These are phyloP conservation scores for Vidua chalybeata DNA, from an alignment of 2,113 vertebrate genomes.

Conservation along the genomic window DNA sequence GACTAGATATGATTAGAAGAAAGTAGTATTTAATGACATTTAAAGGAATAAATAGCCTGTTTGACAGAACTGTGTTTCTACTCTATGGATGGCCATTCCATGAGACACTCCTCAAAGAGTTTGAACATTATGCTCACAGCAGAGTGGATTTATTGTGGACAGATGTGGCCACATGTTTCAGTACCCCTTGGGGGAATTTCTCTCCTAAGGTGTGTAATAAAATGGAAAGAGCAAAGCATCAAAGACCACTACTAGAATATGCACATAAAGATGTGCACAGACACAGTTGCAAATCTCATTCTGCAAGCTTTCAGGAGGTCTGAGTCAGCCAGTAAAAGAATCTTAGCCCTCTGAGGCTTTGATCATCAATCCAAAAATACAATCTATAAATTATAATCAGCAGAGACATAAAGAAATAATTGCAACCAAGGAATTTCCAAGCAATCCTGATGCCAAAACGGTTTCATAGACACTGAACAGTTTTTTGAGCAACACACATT, in stretches of 20 bases:
- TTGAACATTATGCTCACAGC: background rate
- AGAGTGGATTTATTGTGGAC: background rate
- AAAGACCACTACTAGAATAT: background rate
- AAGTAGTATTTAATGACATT: background rate
- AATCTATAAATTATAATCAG: background rate
- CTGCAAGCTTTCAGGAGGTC: background rate
- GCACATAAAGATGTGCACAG: background rate
- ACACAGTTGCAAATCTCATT: background rate
- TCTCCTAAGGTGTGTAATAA: background rate
- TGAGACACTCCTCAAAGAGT: background rate
- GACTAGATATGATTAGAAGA: background rate
- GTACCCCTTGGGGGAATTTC: background rate
- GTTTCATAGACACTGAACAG: background rate
- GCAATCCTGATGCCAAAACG: background rate
- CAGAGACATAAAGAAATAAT: background rate
- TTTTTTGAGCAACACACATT: background rate
- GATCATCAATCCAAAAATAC: background rate
- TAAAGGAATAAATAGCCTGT: background rate
- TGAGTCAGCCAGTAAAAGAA: background rate
- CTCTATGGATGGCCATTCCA: background rate
- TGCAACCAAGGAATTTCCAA: background rate
- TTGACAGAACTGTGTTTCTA: background rate
- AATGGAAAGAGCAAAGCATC: background rate
- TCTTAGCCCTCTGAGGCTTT: background rate
- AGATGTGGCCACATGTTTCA: background rate